Evolutionary conservation across 2,797 vertebrate genomes (phyloP), one percentile per base, ranked within the genome.

Genomic region (Echeneis naucrates): DNA sequence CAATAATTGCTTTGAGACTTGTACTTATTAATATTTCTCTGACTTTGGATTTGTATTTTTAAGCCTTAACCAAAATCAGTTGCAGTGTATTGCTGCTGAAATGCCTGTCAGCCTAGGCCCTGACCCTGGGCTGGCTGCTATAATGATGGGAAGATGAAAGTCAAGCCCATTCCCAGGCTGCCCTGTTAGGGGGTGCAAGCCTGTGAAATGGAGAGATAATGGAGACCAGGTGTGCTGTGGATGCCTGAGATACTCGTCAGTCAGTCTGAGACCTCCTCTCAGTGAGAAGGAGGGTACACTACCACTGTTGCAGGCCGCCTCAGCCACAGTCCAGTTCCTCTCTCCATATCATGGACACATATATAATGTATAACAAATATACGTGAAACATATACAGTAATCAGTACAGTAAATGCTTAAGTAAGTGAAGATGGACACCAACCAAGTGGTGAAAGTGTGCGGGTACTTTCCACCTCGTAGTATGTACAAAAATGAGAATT

Each of bases 141-240:
- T 94, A 94, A 95, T 94, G 93, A 95, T 93, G 94, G 91, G 88
- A 94, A 95, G 94, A 95, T 95, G 93, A 96, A 96, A 96, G 85
- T 86, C 86, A 83, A 88, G 91, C 92, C 92, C 92, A 93, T 95
- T 96, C 95, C 95, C 95, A 95, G 92, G 93, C 92, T 92, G 92
- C 90, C 92, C 92, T 88, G 80, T 93, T 93, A 93, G 92, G 94
- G 92, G 94, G 93, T 92, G 90, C 82, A 86, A 91, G 92, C 83
- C 94, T 91, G 91, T 94, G 93, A 94, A 96, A 95, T 93, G 92
- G 93, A 94, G 92, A 93, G 92, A 94, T 96, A 96, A 96, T 96
- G 88, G 93, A 94, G 94, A 93, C 94, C 96, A 96, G 96, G 95
- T 96, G 95, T 87, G 89, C 91, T 65, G 82, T 83, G 86, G 93